Evolutionary conservation across 2,888 invertebrate genomes (phyloP).

Genomic region (Volucella inanis): DNA sequence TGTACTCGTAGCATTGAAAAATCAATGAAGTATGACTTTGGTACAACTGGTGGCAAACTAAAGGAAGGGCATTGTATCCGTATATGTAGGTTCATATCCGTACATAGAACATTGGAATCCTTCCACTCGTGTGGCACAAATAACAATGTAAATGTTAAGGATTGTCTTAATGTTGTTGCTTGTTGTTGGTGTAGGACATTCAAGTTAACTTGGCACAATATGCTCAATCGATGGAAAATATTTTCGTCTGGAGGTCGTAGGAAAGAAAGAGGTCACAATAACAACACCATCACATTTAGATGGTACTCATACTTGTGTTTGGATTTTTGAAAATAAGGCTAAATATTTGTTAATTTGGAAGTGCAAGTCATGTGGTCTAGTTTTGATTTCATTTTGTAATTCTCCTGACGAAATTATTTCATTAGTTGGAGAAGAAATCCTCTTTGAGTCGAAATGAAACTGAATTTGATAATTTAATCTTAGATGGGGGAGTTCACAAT

Average conservation of each 20-base stretch:
- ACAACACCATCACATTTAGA: background rate
- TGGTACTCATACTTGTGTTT: background rate
- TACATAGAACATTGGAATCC: conserved; percentile 22
- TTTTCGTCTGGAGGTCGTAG: conserved; percentile 67
- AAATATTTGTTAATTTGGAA: conserved; percentile 3
- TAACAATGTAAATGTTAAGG: conserved; percentile 43
- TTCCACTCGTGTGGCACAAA: conserved; percentile 38
- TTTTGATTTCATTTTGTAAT: conserved; percentile 10
- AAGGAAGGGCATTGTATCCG: conserved; percentile 28
- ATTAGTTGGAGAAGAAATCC: background rate
- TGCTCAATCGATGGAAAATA: conserved; percentile 64
- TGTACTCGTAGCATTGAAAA: conserved; percentile 44
- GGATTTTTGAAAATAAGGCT: background rate
- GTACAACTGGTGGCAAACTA: conserved; percentile 57
- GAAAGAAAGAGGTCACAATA: background rate
- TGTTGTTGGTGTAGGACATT: conserved; percentile 19
- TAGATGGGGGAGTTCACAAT: too few species aligned
- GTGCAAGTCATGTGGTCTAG: background rate
- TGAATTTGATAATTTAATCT: too few species aligned
- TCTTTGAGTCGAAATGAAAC: background rate
- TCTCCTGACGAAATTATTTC: conserved; percentile 8
- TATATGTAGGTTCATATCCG: conserved; percentile 16
- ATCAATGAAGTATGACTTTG: conserved; percentile 65
- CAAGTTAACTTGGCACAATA: conserved; percentile 37
- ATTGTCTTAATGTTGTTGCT: conserved; percentile 32